Evolutionary conservation across 2,888 invertebrate species (phyloP), one percentile per base, ranked within the genome.

Genomic region (Drosophila nr. perissopoda): DNA sequence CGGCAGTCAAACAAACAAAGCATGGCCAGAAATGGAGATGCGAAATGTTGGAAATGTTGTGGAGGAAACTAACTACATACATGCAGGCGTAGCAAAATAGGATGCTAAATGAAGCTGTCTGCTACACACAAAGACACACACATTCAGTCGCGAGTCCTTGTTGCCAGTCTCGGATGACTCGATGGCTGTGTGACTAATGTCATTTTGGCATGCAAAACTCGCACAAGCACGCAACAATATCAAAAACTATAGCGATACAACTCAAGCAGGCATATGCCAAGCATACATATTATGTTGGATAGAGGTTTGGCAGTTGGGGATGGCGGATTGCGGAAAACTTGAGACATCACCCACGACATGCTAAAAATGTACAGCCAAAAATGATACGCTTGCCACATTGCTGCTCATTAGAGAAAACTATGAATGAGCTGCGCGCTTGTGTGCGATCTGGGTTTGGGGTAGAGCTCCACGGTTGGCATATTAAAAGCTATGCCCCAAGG

Each of bases 131-230:
- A 40, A 38, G 29, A 36, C 49, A 57, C 42, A 49, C 25, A 56
- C 53, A 61, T 11, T 34, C 25, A 40, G 16, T 16, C 16, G 31
- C 38, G 33, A 60, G 49, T 61, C 49, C 38, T 58, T 36, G 49
- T 51, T 63, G 65, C 29, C 25, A 18, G 38, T 42, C 56, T 60
- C 10, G 36, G 51, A 67, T 74, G 73, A 62, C 54, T 56, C 48
- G 34, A 40, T 74, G 52, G 62, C 46, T 74, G 72, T 86, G 75
- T 90, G 91, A 90, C 89, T 90, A 90, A 90, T 90, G 87, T 79
- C 80, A 79, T 71, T 83, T 83, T 82, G 81, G 82, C 90, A 90
- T 88, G 90, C 84, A 79, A 90, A 76, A 76, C 82, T 76, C 72
- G 74, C 70, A 70, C 77, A 60, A 74, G 67, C 84, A 85, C 80